Conservation (phyloP, 2,113 vertebrate species). For the Seriola dumerili region DNA sequence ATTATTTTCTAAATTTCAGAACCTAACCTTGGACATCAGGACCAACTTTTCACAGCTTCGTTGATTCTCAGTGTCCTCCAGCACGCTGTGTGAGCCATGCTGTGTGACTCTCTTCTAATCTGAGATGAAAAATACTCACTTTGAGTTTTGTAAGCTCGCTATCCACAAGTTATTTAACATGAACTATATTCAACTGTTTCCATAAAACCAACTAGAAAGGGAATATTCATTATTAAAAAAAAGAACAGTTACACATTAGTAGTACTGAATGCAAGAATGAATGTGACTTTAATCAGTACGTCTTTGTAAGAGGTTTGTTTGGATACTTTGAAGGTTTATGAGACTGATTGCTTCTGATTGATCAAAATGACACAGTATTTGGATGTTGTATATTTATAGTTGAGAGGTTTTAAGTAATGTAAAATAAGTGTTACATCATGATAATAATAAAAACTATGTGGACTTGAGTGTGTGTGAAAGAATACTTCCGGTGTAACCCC, state of each 20-base stretch:
- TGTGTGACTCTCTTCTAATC: background rate
- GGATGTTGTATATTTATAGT: background rate
- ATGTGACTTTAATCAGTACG: background rate
- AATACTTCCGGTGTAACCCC: background rate
- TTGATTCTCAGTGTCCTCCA: background rate
- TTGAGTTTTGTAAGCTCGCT: background rate
- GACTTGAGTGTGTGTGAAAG: background rate
- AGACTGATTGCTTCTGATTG: background rate
- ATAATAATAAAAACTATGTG: background rate
- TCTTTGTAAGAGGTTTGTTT: background rate
- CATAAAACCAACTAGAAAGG: background rate
- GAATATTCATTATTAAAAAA: background rate
- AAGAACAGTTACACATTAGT: background rate
- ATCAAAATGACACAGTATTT: conserved; percentile 12
- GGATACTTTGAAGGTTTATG: background rate
- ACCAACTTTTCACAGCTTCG: background rate
- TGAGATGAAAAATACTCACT: background rate
- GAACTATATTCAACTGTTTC: background rate
- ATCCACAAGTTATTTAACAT: background rate
- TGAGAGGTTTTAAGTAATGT: background rate
- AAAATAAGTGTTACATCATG: background rate
- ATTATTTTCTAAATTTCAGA: conserved; percentile 46
- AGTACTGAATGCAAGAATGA: background rate
- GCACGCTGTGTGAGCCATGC: background rate
- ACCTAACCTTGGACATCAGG: conserved; percentile 3